Base-by-base conservation (phyloP, 1,140 invertebrate species). In the Zaprionus lachaisei region DNA sequence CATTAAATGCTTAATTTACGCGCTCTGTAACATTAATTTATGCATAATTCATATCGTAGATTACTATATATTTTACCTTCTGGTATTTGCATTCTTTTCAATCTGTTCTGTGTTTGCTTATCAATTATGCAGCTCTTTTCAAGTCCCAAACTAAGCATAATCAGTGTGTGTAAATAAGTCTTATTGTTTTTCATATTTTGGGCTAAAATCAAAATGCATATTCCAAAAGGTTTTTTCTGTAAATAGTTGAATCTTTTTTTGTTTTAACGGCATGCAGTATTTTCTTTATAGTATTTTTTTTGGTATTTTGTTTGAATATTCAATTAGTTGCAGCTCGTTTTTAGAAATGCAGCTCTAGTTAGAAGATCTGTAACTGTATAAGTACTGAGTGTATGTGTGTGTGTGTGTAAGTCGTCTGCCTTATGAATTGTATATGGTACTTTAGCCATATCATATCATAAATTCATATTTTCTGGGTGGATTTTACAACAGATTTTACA, bases 141-240 rank as follows among this genome's bases (percentile, higher is more conserved):
- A 89, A 84, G 85, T 89, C 65, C 41, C 41, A 91, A 47, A 90
- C 81, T 90, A 90, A 90, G 82, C 86, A 90, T 90, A 90, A 90
- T 90, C 77, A 82, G 85, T 90, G 79, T 90, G 79, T 90, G 79
- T 90, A 90, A 90, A 90, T 90, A 90, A 90, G 85, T 90, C 85
- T 90, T 90, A 82, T 89, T 58, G 83, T 71, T 85, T 83, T 38
- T 38, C 34, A 34, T 49, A 7, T 47, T 49, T 83, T 81, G 66
- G 71, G 84, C 74, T 62, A 79, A 85, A 85, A 82, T 65, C 49
- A 85, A 85, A 85, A 67, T 49, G 11, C 60, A 14, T 28, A 34
- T 34, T 76, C 68, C 49, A 86, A 86, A 79, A 65, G 57, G 71
- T 44, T 67, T 58, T 74, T 69, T 28, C 83, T 85, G 83, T 86